Conservation (phyloP, 2,888 invertebrate genomes). For the Catocala sponsa region DNA sequence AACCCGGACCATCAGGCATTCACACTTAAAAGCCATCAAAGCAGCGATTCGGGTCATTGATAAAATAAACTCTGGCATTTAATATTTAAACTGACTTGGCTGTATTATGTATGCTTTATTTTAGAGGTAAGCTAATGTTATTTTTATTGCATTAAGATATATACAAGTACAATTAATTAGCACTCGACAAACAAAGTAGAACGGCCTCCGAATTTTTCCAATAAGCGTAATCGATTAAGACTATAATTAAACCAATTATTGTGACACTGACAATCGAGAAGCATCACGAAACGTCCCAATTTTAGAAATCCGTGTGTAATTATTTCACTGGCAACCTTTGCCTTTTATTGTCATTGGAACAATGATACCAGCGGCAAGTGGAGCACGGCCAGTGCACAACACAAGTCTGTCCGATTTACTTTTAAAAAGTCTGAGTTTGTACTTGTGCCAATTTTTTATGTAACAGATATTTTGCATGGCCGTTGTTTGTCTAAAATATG, state of each 20-base stretch:
- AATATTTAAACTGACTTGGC: too few relatives aligned
- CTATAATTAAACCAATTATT: constrained; percentile 29
- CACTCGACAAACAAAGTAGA: not conserved
- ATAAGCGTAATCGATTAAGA: constrained; percentile 20
- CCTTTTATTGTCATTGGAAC: constrained; percentile 56
- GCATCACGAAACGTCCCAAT: constrained; percentile 41
- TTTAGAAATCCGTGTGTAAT: constrained; percentile 32
- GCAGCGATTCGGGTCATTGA: too few relatives aligned
- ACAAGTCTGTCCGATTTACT: constrained; percentile 28
- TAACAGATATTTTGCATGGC: constrained; percentile 32
- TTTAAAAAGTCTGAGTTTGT: constrained; percentile 30
- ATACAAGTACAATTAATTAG: not conserved
- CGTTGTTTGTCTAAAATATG: constrained; percentile 4
- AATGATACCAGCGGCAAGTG: constrained; percentile 39
- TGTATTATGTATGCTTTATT: too few relatives aligned
- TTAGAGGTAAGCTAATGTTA: too few relatives aligned
- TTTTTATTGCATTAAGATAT: not conserved
- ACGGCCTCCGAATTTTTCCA: constrained; percentile 22
- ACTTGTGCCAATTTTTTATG: constrained; percentile 58
- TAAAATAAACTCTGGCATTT: too few relatives aligned
- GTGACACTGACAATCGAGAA: constrained; percentile 28
- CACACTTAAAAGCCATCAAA: too few relatives aligned
- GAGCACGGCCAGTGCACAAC: constrained; percentile 49
- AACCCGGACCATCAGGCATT: too few relatives aligned
- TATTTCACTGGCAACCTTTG: constrained; percentile 48